Conservation (phyloP, 2,113 vertebrate species). For the Centrocercus urophasianus region DNA sequence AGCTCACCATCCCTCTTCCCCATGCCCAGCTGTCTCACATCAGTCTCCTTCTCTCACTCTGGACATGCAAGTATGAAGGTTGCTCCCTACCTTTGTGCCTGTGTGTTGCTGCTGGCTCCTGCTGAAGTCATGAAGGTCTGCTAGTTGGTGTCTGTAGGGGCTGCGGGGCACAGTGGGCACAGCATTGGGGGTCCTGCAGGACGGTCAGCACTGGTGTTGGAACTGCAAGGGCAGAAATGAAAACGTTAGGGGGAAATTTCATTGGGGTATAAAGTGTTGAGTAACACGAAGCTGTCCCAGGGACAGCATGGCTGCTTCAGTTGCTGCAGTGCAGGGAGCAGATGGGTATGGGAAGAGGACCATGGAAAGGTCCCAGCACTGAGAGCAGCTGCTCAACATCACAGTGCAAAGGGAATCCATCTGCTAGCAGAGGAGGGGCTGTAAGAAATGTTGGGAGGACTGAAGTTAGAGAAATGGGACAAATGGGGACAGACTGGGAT, state of each 20-base stretch:
- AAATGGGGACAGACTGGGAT: neutral
- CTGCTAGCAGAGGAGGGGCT: neutral
- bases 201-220: neutral
- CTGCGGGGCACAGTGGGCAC: neutral
- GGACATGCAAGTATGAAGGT: rapidly evolving
- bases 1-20: neutral
- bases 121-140: neutral
- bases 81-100: constrained; percentile 58
- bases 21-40: neutral
- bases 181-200: neutral
- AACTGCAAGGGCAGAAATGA: constrained; percentile 40
- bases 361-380: neutral
- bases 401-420: neutral
- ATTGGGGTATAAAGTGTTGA: neutral
- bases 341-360: neutral
- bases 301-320: neutral
- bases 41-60: neutral
- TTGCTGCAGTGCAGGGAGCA: neutral
- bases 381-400: neutral
- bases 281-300: neutral
- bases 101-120: neutral
- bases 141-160: neutral
- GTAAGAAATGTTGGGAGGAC: neutral
- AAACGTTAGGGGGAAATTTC: neutral
- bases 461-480: neutral